Conservation (phyloP, 2,797 vertebrate species). For the Eptatretus atami region DNA sequence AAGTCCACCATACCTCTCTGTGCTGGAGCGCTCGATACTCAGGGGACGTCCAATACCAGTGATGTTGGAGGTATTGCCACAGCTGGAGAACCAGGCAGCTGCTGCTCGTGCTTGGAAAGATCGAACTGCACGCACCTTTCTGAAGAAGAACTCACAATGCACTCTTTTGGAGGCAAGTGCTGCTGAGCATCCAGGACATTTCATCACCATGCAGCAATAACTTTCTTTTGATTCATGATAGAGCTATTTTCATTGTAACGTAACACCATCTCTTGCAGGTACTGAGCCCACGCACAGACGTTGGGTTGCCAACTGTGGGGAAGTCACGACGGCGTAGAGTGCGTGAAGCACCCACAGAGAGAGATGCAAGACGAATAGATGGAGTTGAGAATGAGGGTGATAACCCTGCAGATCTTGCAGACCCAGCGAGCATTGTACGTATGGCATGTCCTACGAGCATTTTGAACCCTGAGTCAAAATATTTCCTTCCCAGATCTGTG, state of each 20-base stretch:
- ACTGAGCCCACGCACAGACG: conserved; percentile 59
- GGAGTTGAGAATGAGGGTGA: conserved; percentile 53
- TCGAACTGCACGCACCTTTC: conserved; percentile 53
- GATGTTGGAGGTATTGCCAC: conserved; percentile 33
- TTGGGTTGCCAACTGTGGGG: conserved; percentile 68
- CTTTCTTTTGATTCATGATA: no score
- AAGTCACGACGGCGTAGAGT: conserved; percentile 59
- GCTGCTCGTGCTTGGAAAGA: conserved; percentile 75
- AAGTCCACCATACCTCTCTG: conserved; percentile 7
- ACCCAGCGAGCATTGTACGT: conserved; percentile 48
- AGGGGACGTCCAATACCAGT: conserved; percentile 50
- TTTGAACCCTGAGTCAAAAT: no score
- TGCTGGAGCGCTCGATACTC: conserved; percentile 41
- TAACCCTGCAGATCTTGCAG: conserved; percentile 34
- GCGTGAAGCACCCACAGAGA: conserved; percentile 68
- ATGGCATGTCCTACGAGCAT: no score
- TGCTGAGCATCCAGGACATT: no score
- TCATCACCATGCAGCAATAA: no score
- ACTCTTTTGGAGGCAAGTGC: conserved; percentile 52
- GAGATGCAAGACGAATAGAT: conserved; percentile 37
- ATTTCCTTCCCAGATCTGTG: no score
- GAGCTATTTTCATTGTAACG: no score
- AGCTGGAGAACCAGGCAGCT: conserved; percentile 38
- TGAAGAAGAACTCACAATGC: conserved; percentile 37
- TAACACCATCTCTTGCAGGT: conserved; percentile 20